These are phyloP conservation scores for Catostomus latipinnis DNA, from an alignment of 2,797 vertebrate genomes.

Conservation along the genomic window DNA sequence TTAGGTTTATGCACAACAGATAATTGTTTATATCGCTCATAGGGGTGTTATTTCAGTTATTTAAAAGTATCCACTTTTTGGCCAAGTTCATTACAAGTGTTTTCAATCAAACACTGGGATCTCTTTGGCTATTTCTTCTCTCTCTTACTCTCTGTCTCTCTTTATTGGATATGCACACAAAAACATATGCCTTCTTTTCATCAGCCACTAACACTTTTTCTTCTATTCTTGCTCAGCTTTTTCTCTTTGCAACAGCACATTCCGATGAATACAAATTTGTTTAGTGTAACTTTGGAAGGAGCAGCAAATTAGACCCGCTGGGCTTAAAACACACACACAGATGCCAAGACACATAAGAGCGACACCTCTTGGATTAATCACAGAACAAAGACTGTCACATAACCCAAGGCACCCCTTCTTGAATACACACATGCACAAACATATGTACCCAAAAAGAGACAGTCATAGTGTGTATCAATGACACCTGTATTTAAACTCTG, in stretches of 20 bases:
- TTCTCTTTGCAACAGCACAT: neutral
- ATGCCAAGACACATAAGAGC: neutral
- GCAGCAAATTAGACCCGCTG: neutral
- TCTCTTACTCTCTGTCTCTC: neutral
- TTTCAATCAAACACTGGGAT: neutral
- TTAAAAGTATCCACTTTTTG: neutral
- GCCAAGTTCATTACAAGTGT: neutral
- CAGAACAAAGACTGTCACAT: neutral
- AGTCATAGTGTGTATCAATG: neutral
- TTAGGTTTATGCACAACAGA: neutral
- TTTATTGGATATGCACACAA: neutral
- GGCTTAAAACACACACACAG: neutral
- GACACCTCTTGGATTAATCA: slow-evolving; percentile 5
- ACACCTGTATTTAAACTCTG: slow-evolving; percentile 15
- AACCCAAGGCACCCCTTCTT: neutral
- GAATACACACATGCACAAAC: neutral
- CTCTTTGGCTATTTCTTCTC: neutral
- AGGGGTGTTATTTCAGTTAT: neutral
- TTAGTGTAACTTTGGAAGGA: neutral
- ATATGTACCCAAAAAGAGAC: neutral
- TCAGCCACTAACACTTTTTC: neutral
- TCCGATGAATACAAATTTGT: neutral
- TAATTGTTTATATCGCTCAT: neutral
- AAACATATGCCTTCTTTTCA: neutral
- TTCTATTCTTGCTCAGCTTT: neutral